These are phyloP conservation scores for Pygocentrus nattereri DNA, from an alignment of 2,797 vertebrate species.

Conservation along the genomic window DNA sequence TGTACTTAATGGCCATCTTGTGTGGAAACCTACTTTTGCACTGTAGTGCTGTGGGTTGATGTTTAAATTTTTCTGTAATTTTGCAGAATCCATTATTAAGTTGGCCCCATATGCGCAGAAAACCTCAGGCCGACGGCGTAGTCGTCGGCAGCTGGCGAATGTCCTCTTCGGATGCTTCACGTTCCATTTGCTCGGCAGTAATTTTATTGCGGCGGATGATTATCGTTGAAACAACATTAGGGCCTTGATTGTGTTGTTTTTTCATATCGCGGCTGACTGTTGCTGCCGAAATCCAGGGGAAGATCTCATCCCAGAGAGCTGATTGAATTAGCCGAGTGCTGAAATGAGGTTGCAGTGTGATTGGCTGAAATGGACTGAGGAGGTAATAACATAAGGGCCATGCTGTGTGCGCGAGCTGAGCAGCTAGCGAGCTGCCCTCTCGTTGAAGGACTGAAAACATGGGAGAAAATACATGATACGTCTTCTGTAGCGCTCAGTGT, in stretches of 20 bases:
- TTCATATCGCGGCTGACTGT: slow-evolving; percentile 21
- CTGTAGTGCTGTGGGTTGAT: no score
- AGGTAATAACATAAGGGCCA: slow-evolving; percentile 62
- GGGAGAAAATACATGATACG: background rate
- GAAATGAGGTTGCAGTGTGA: slow-evolving; percentile 68
- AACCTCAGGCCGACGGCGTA: background rate
- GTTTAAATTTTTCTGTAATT: no score
- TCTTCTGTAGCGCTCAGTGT: background rate
- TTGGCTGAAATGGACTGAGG: slow-evolving; percentile 62
- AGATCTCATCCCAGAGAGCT: slow-evolving; percentile 60
- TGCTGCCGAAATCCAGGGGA: slow-evolving; percentile 51
- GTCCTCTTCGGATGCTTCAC: slow-evolving; percentile 55
- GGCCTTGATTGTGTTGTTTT: slow-evolving; percentile 53
- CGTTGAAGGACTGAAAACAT: slow-evolving; percentile 12
- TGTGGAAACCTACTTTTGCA: no score
- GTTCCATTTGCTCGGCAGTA: slow-evolving; percentile 64
- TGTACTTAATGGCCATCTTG: no score
- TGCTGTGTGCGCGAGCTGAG: slow-evolving; percentile 6
- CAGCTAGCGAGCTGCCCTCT: background rate
- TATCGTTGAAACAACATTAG: slow-evolving; percentile 64
- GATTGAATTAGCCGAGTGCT: slow-evolving; percentile 72
- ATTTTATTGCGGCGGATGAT: slow-evolving; percentile 65
- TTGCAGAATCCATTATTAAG: no score
- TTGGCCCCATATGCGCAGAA: background rate
- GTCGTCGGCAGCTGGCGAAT: slow-evolving; percentile 27